phyloP scores from a whole-genome alignment of 2,888 invertebrate species.

The Eupithecia abbreviata region DNA sequence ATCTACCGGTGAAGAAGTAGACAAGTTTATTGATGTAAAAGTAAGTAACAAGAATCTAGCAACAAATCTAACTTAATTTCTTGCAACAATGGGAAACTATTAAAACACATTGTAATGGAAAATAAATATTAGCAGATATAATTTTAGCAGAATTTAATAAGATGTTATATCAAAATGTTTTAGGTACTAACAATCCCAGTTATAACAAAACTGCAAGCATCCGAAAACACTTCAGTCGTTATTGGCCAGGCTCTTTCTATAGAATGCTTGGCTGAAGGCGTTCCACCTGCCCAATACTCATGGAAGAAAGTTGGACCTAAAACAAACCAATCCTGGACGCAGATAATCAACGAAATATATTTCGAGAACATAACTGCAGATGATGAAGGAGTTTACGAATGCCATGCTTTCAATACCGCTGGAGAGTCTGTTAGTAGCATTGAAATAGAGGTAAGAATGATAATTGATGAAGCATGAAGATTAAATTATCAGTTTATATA shows the following conservation, averaged over 20 bases:
- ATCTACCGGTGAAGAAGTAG: conserved; percentile 51
- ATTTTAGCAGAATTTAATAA: neutral
- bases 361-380: conserved; percentile 56
- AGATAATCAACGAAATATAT: conserved; percentile 56
- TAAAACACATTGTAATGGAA: neutral
- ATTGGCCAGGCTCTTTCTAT: conserved; percentile 57
- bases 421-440: conserved; percentile 56
- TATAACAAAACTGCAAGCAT: conserved; percentile 57
- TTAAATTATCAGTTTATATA: neutral
- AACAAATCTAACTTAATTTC: neutral
- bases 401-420: conserved; percentile 62
- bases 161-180: neutral
- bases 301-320: conserved; percentile 59
- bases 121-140: neutral
- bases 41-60: conserved; percentile 33
- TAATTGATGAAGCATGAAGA: neutral
- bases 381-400: conserved; percentile 69
- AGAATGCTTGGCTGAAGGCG: conserved; percentile 65
- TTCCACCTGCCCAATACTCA: conserved; percentile 61
- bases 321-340: conserved; percentile 51
- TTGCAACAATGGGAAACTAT: neutral
- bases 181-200: conserved; percentile 65
- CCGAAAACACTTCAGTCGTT: conserved; percentile 52
- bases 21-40: conserved; percentile 50
- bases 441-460: conserved; percentile 57